Evolutionary conservation across 2,797 vertebrate species (phyloP).

Genomic region (Intellagama lesueurii): DNA sequence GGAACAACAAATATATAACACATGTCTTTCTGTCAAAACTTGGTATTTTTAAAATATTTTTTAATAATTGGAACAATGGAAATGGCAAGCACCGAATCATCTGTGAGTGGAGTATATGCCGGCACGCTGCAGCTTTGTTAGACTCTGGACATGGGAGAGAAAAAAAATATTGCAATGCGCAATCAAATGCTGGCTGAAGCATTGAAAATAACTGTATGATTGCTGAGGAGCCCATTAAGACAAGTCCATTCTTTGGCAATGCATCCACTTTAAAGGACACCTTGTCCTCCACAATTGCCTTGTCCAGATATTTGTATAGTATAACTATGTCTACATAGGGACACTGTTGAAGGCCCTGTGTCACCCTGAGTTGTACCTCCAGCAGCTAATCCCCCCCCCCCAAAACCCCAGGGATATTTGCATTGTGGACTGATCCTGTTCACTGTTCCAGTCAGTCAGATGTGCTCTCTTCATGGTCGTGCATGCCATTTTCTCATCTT

Average conservation of each 20-base stretch:
- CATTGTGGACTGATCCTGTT: too few relatives aligned
- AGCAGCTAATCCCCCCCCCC: too few relatives aligned
- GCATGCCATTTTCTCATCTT: too few relatives aligned
- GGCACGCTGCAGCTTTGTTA: slow-evolving; percentile 35
- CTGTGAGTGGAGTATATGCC: background rate
- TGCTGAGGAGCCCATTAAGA: slow-evolving; percentile 45
- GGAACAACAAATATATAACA: slow-evolving; percentile 62
- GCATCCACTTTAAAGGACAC: rapidly evolving
- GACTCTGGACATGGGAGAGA: background rate
- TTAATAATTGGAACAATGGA: slow-evolving; percentile 47
- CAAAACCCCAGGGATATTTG: too few relatives aligned
- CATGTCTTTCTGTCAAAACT: slow-evolving; percentile 63
- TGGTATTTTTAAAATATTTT: slow-evolving; percentile 19
- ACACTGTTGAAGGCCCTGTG: too few relatives aligned
- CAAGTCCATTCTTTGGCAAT: rapidly evolving
- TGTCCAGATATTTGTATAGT: background rate
- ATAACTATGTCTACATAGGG: too few relatives aligned
- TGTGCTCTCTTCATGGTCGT: too few relatives aligned
- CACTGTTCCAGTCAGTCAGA: too few relatives aligned
- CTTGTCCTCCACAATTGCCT: background rate
- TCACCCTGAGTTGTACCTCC: too few relatives aligned
- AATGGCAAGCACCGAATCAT: slow-evolving; percentile 65
- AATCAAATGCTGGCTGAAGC: background rate
- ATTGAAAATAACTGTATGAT: background rate
- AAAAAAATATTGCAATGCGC: slow-evolving; percentile 3